Conservation (phyloP, 2,888 invertebrate genomes). For the Eulithis testata region DNA sequence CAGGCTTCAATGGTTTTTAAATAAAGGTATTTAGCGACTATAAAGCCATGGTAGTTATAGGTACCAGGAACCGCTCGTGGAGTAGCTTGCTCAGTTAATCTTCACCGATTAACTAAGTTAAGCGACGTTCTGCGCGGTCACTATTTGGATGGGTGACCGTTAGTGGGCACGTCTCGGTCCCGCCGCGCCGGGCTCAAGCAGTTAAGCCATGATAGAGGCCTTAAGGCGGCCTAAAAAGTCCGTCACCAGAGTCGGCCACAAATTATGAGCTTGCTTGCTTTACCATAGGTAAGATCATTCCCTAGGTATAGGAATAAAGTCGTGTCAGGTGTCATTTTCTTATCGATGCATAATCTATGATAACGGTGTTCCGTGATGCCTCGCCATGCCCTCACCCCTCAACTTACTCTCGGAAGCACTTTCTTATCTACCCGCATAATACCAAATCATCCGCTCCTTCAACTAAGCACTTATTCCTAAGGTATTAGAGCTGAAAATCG, state of each 20-base stretch:
- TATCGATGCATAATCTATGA: slow-evolving; percentile 43
- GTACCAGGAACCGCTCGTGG: slow-evolving; percentile 15
- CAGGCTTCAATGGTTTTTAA: slow-evolving; percentile 17
- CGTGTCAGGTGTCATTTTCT: slow-evolving; percentile 25
- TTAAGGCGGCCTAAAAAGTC: too few relatives aligned
- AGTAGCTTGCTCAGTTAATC: too few relatives aligned
- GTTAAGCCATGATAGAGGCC: too few relatives aligned
- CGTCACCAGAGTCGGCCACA: too few relatives aligned
- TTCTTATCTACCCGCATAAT: slow-evolving; percentile 57
- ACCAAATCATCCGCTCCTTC: slow-evolving; percentile 14
- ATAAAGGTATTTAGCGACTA: slow-evolving; percentile 10
- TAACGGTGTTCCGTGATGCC: slow-evolving; percentile 51
- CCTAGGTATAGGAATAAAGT: slow-evolving; percentile 29
- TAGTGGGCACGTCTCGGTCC: too few relatives aligned
- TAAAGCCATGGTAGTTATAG: slow-evolving; percentile 16
- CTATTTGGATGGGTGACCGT: too few relatives aligned
- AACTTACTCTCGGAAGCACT: slow-evolving; percentile 65
- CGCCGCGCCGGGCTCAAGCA: too few relatives aligned
- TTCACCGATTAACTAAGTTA: too few relatives aligned
- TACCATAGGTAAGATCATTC: too few relatives aligned
- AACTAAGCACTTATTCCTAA: slow-evolving; percentile 27
- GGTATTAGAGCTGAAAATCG: slow-evolving; percentile 44
- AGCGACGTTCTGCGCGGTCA: too few relatives aligned
- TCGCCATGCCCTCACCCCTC: slow-evolving; percentile 50
- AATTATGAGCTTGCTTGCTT: too few relatives aligned